Evolutionary conservation across 2,888 invertebrate genomes (phyloP).

Genomic region (Bruchidius siliquastri): DNA sequence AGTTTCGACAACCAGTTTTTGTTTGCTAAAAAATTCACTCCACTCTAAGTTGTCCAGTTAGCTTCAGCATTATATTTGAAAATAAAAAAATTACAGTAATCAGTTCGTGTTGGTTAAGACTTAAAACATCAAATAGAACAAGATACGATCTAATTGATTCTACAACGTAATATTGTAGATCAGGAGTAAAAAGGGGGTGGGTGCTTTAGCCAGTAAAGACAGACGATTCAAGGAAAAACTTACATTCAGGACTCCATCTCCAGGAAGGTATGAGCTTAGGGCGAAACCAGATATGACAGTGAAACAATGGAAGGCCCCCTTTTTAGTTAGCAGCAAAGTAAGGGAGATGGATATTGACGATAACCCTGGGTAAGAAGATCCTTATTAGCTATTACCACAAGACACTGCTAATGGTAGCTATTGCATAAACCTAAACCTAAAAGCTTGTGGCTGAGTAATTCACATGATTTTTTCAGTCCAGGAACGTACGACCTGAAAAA

Average conservation of each 20-base stretch:
- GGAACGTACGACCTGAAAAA: slow-evolving; percentile 31
- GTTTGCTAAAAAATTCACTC: too few relatives aligned
- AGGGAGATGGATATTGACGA: slow-evolving; percentile 14
- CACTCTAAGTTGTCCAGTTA: too few relatives aligned
- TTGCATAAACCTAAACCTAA: too few relatives aligned
- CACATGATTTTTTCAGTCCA: slow-evolving; percentile 35
- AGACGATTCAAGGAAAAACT: slow-evolving; percentile 32
- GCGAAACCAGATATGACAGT: slow-evolving; percentile 17
- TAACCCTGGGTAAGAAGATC: slow-evolving; percentile 35
- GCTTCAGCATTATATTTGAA: too few relatives aligned
- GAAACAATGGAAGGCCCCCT: slow-evolving; percentile 29
- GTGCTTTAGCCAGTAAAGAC: slow-evolving; percentile 33
- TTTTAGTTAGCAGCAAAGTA: slow-evolving; percentile 23
- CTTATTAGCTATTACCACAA: background rate
- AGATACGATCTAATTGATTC: too few relatives aligned
- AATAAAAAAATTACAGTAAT: too few relatives aligned
- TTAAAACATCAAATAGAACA: too few relatives aligned
- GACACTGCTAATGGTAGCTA: too few relatives aligned
- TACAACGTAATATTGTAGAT: slow-evolving; percentile 32
- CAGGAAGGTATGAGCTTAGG: slow-evolving; percentile 33
- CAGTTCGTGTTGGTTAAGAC: too few relatives aligned
- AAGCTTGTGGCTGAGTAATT: too few relatives aligned
- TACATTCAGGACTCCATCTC: slow-evolving; percentile 35
- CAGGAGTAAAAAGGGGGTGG: slow-evolving; percentile 35
- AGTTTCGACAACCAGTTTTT: too few relatives aligned